Base-by-base conservation (phyloP, 2,888 invertebrate species). In the Acholoe squamosa region DNA sequence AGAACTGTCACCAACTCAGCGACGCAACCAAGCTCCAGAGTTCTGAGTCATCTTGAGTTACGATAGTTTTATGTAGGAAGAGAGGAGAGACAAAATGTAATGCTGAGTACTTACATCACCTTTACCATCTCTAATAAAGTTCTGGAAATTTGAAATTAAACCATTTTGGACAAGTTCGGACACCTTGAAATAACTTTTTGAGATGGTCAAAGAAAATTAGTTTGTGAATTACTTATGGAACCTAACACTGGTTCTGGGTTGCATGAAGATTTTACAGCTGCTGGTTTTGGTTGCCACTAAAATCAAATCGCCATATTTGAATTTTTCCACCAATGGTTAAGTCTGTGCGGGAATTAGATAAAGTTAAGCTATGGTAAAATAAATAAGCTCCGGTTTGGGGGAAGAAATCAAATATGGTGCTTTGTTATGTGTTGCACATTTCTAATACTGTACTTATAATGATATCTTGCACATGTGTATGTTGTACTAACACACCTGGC, bases 211-310 rank as follows among this genome's bases (percentile, higher is more conserved):
- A 61, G 19, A 3, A 19, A n/a, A 61, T 61, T 61, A 61, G n/a
- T n/a, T n/a, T 61, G n/a, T 61, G 61, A n/a, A 61, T n/a, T 61
- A 61, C 61, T 61, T n/a, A n/a, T 61, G n/a, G 61, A n/a, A 61
- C 61, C 71, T 71, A 28, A 28, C 25, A 71, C 0, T 71, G 71
- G 71, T 71, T 71, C 71, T 71, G 14, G 31, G 25, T 28, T 71
- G 71, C 71, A 71, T 71, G 71, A 0, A 28, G 31, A 71, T 0
- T 28, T 71, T 28, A 28, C 25, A 71, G 25, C 28, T 28, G 25
- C 19, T 28, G 71, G 71, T 28, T n/a, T 71, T 22, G 71, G 71
- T 28, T 71, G 31, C 25, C 31, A 71, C 71, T 25, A 71, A 71
- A 71, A 61, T 19, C 61, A 61, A 43, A 43, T 43, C 43, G 10